Base-by-base conservation (phyloP, 2,113 vertebrate species). In the Colaptes auratus region DNA sequence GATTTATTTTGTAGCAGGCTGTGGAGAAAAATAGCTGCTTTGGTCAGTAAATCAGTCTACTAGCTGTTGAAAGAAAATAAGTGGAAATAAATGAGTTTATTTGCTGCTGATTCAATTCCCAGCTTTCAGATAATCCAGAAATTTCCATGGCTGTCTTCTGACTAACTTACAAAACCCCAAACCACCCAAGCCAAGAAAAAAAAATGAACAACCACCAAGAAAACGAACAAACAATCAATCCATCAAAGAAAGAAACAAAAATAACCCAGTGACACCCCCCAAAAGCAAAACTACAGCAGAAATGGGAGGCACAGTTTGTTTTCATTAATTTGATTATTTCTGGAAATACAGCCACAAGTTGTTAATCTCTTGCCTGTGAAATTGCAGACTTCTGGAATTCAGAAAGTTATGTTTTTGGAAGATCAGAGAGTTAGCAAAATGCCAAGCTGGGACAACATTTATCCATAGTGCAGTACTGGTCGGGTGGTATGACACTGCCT, bases 381-480 rank as follows among this genome's bases (percentile, higher is more conserved):
- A 92, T 83, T 82, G 80, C 12, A 63, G 84, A 59, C 75, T 59
- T 30, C 21, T 65, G 50, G 28, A 85, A 91, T 64, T 82, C 75
- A 80, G 17, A 25, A 82, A 55, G 33, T 77, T 81, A 48, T 56
- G 15, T 6, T 90, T 90, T 64, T 74, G 52, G 65, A 78, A 74
- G 64, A 87, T 74, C 42, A 66, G 20, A 55, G 12, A 83, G 35
- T 56, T 39, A 63, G 15, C 61, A 66, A 48, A 83, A 74, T 77
- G 72, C 64, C 67, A 88, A 70, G 27, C 39, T 60, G 16, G 31
- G 28, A 88, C 52, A 93, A 82, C 91, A 90, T 46, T 33, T 70
- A 70, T 88, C 85, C 91, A 60, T 82, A 94, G 72, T 80, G 67
- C 67, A 92, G 79, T 77, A 80, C 24, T 31, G 27, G 31, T 55